These are phyloP conservation scores for Lutraria lutraria DNA, from an alignment of 2,888 invertebrate genomes.

Conservation along the genomic window DNA sequence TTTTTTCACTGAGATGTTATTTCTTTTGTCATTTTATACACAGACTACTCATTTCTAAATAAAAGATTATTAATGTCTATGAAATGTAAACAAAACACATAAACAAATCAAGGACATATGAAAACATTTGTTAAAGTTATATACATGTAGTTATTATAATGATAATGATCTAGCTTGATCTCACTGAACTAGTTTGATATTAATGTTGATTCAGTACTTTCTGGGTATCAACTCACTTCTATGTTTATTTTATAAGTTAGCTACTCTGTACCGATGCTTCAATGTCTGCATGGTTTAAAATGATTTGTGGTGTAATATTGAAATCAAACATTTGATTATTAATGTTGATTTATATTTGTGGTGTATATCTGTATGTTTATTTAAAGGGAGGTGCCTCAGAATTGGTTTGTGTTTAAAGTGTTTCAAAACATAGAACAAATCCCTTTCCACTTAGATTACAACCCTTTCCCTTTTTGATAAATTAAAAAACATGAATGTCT, in stretches of 20 bases:
- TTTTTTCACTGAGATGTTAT: too few species aligned
- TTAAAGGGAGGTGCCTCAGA: too few species aligned
- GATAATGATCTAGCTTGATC: background rate
- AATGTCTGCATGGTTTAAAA: background rate
- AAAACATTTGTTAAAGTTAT: background rate
- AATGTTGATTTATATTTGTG: background rate
- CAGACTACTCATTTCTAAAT: too few species aligned
- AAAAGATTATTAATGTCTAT: too few species aligned
- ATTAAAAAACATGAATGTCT: too few species aligned
- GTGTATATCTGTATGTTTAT: background rate
- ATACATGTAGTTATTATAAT: background rate
- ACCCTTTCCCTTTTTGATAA: too few species aligned
- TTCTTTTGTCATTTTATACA: too few species aligned
- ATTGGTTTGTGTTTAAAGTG: too few species aligned
- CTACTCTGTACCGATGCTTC: background rate
- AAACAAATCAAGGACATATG: too few species aligned
- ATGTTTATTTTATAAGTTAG: background rate
- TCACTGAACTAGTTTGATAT: background rate
- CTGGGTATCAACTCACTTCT: background rate
- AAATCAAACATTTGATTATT: background rate
- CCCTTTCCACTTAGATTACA: too few species aligned
- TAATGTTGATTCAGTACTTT: background rate
- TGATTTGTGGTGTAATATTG: background rate
- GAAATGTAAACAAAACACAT: too few species aligned
- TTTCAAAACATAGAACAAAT: too few species aligned